Evolutionary conservation across 2,797 vertebrate species (phyloP).

Genomic region (Sylvilagus floridanus): DNA sequence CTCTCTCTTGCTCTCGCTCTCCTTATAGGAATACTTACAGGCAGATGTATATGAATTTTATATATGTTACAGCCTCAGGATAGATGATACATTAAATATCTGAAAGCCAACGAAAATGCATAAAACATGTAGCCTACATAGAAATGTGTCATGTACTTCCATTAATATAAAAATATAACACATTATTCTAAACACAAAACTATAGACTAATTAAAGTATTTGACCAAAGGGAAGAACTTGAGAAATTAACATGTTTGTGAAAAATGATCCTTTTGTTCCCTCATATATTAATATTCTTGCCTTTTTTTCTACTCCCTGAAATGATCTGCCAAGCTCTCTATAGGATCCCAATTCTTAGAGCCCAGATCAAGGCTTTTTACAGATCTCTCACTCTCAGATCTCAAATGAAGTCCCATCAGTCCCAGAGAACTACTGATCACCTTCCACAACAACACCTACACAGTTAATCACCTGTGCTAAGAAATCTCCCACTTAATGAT

Average conservation of each 20-base stretch:
- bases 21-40: neutral
- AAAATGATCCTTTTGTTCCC: too few species aligned
- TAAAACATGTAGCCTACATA: neutral
- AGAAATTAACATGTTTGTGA: neutral
- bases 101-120: neutral
- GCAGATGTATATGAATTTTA: neutral
- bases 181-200: conserved; percentile 25
- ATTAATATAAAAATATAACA: neutral
- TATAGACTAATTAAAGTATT: conserved; percentile 5
- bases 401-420: neutral
- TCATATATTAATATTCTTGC: neutral
- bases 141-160: neutral
- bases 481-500: neutral
- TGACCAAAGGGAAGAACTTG: neutral
- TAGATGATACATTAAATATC: neutral
- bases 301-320: neutral
- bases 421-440: neutral
- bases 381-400: neutral
- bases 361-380: neutral
- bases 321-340: neutral
- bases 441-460: neutral
- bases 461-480: neutral
- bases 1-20: neutral
- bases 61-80: neutral
- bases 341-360: neutral